These are phyloP conservation scores for Alviniconcha marisindica DNA, from an alignment of 1,140 invertebrate genomes.

Conservation along the genomic window DNA sequence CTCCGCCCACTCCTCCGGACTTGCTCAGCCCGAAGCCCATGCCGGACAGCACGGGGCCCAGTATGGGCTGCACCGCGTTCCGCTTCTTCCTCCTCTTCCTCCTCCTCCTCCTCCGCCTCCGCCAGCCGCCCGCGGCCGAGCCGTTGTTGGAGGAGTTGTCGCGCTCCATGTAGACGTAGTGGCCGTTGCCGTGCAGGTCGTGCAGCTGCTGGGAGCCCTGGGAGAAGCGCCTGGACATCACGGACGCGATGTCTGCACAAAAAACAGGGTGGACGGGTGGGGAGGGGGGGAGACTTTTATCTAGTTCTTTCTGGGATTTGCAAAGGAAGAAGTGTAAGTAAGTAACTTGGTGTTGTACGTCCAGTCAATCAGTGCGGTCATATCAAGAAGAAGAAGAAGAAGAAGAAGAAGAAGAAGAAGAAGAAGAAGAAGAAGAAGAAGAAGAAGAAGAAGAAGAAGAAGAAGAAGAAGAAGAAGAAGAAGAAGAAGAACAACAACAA, in stretches of 20 bases:
- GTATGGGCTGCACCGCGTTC: constrained; percentile 51
- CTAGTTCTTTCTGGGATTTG: too few species aligned
- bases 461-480: too few species aligned
- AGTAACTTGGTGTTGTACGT: too few species aligned
- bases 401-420: too few species aligned
- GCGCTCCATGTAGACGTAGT: constrained; percentile 40
- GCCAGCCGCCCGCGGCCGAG: neutral
- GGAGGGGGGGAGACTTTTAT: too few species aligned
- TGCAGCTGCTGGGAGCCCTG: constrained; percentile 55
- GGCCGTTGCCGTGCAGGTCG: constrained; percentile 47
- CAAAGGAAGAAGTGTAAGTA: too few species aligned
- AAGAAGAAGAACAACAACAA: too few species aligned
- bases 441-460: too few species aligned
- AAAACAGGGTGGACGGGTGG: neutral
- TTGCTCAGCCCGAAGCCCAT: constrained; percentile 4
- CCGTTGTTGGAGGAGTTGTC: constrained; percentile 37
- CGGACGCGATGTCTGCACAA: constrained; percentile 63
- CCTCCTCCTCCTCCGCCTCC: constrained; percentile 37
- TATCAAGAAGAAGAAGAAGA: too few species aligned
- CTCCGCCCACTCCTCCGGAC: neutral
- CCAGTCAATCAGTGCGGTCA: too few species aligned
- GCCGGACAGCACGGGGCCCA: constrained; percentile 51
- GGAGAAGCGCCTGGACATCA: constrained; percentile 57
- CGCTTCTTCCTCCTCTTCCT: constrained; percentile 50
- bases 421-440: too few species aligned